Conservation (phyloP, 2,888 invertebrate genomes). For the Linyphia triangularis region DNA sequence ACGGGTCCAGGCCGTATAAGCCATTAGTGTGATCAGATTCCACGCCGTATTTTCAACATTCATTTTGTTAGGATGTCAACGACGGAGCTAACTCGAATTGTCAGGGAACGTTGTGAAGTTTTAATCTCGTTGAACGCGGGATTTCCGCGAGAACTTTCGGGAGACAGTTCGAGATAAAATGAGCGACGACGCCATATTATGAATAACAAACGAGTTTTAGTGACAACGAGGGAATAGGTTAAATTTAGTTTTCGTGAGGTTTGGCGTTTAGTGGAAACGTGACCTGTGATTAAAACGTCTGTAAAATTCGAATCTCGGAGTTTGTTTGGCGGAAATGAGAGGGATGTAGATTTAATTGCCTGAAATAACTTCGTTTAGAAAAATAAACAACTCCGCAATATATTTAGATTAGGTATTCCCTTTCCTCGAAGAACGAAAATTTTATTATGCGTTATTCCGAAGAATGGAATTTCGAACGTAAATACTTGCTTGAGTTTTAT, state of each 20-base stretch:
- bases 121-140: slow-evolving; percentile 22
- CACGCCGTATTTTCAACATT: slow-evolving; percentile 36
- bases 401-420: no score
- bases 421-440: no score
- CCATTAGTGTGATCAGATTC: slow-evolving; percentile 42
- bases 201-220: slow-evolving; percentile 9
- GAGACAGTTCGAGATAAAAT: neutral
- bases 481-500: neutral
- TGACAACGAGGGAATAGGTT: neutral
- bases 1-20: neutral
- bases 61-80: slow-evolving; percentile 3
- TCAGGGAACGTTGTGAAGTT: slow-evolving; percentile 20
- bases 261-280: neutral
- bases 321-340: neutral
- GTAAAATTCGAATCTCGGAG: neutral
- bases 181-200: slow-evolving; percentile 3
- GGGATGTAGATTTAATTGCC: neutral
- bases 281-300: neutral
- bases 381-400: no score
- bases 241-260: neutral
- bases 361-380: neutral
- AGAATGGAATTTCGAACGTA: no score
- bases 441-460: no score
- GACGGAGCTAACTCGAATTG: slow-evolving; percentile 22
- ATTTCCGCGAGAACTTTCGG: neutral